These are phyloP conservation scores for Agelaius tricolor DNA, from an alignment of 2,113 vertebrate species.

Conservation along the genomic window DNA sequence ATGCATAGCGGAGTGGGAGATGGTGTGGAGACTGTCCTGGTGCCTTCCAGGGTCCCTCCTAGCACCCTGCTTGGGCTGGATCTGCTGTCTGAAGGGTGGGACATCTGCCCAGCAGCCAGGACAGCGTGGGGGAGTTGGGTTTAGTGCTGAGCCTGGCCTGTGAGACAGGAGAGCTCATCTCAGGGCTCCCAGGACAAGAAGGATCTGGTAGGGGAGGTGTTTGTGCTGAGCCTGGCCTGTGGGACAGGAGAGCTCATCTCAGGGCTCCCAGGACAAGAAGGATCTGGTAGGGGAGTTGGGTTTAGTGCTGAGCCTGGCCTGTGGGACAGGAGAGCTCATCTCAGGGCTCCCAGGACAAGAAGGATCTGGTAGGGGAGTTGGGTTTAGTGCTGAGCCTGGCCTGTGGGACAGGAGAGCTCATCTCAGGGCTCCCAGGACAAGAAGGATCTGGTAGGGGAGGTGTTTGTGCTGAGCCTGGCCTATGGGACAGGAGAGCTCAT, in stretches of 20 bases:
- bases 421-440: too few relatives aligned
- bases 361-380: not conserved
- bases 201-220: too few relatives aligned
- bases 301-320: not conserved
- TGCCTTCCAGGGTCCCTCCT: not conserved
- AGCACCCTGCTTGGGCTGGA: rapidly evolving
- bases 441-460: too few relatives aligned
- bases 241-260: too few relatives aligned
- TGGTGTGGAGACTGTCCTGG: too few relatives aligned
- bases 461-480: too few relatives aligned
- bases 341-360: not conserved
- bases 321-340: not conserved
- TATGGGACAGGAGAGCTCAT: not conserved
- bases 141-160: not conserved
- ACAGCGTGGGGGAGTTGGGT: rapidly evolving
- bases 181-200: too few relatives aligned
- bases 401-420: too few relatives aligned
- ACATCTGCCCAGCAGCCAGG: not conserved
- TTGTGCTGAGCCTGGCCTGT: not conserved
- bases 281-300: too few relatives aligned
- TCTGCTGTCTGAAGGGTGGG: not conserved
- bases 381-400: too few relatives aligned
- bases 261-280: too few relatives aligned
- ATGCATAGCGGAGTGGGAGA: not conserved
- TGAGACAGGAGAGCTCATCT: too few relatives aligned